A percentile compares a stretch with the other conserved stretches of the same genome.
Evolutionary conservation across 2,797 vertebrate genomes (phyloP).

Genomic region (Pelodytes ibericus): DNA sequence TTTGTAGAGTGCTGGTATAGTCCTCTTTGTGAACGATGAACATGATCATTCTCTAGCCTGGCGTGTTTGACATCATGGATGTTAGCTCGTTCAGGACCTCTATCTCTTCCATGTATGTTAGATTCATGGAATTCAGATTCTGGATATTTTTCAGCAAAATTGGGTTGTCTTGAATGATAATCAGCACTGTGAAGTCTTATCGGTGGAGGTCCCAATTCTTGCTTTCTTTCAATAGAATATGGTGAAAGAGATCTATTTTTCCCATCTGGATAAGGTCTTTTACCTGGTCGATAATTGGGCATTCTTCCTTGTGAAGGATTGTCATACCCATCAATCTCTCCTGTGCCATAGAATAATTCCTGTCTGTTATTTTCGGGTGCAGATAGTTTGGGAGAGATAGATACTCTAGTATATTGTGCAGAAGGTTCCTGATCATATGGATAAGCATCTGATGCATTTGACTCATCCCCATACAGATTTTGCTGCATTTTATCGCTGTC

Average conservation of each 20-base stretch:
- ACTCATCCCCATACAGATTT: neutral
- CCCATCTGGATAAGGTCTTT: neutral
- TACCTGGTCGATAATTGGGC: neutral
- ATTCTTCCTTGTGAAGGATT: neutral
- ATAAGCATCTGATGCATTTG: neutral
- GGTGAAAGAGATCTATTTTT: neutral
- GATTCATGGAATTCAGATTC: neutral
- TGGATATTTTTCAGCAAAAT: neutral
- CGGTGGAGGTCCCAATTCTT: neutral
- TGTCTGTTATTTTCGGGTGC: neutral
- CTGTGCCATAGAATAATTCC: neutral
- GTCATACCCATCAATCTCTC: neutral
- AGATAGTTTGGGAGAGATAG: neutral
- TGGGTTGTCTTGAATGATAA: neutral
- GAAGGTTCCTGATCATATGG: neutral
- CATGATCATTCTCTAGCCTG: neutral
- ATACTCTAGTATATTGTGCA: constrained; percentile 23
- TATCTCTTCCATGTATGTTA: neutral
- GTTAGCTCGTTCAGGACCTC: neutral
- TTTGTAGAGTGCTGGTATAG: neutral
- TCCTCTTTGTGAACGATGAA: neutral
- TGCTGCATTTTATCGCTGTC: neutral
- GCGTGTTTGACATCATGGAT: neutral
- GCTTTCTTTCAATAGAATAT: neutral
- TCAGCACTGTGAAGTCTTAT: neutral